A percentile compares a stretch with the other conserved stretches of the same genome.
phyloP scores from a whole-genome alignment of 2,888 invertebrate species.

The Synanthedon tipuliformis region DNA sequence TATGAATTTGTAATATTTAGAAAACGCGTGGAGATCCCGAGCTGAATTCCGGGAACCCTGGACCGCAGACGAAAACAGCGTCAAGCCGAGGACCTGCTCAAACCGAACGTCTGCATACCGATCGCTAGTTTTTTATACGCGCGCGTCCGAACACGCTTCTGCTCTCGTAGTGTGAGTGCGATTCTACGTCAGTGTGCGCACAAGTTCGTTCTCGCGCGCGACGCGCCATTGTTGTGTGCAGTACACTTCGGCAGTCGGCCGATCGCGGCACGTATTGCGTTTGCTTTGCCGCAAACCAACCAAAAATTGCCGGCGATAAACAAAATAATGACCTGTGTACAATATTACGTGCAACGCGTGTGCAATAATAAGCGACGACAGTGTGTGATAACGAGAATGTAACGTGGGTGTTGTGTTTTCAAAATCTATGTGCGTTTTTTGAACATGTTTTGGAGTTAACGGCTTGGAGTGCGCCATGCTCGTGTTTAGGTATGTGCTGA shows the following conservation, averaged over 20 bases:
- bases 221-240: conserved; percentile 57
- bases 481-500: conserved; percentile 63
- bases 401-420: conserved; percentile 59
- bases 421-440: conserved; percentile 43
- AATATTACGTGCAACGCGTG: conserved; percentile 59
- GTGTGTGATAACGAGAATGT: conserved; percentile 66
- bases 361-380: conserved; percentile 60
- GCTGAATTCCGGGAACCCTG: conserved; percentile 43
- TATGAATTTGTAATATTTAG: background rate
- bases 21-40: background rate
- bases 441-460: conserved; percentile 55
- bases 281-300: conserved; percentile 19
- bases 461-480: conserved; percentile 57
- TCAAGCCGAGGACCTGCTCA: conserved; percentile 68
- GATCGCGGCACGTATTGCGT: conserved; percentile 33
- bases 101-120: conserved; percentile 71
- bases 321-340: conserved; percentile 65
- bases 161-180: conserved; percentile 32
- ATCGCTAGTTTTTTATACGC: conserved; percentile 68
- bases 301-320: conserved; percentile 58
- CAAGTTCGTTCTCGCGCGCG: conserved; percentile 50
- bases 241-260: conserved; percentile 51
- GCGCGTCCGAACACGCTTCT: conserved; percentile 44
- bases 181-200: conserved; percentile 31
- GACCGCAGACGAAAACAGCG: conserved; percentile 69